These are phyloP conservation scores for Apocheima hispidaria DNA, from an alignment of 2,888 invertebrate species.

Conservation along the genomic window DNA sequence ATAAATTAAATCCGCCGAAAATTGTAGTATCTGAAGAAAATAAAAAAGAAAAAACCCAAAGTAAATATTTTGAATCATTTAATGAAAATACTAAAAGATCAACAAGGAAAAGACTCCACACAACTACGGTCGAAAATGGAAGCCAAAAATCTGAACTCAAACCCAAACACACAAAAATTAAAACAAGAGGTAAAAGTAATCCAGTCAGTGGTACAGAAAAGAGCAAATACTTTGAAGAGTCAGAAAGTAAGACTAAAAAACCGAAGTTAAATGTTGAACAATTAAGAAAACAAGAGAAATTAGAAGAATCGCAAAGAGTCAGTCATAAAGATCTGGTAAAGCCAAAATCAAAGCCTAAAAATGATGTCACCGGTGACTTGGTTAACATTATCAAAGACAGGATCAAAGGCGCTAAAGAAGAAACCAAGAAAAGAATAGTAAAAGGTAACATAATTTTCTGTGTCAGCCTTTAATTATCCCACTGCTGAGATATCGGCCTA, in stretches of 20 bases:
- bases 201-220: conserved; percentile 57
- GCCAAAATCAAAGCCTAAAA: conserved; percentile 56
- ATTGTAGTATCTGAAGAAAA: conserved; percentile 60
- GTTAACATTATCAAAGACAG: conserved; percentile 82
- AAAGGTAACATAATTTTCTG: too few species aligned
- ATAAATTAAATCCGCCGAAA: conserved; percentile 52
- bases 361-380: conserved; percentile 81
- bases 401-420: conserved; percentile 76
- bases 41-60: conserved; percentile 53
- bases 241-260: conserved; percentile 48
- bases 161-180: conserved; percentile 25
- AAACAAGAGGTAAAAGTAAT: conserved; percentile 67
- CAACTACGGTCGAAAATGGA: conserved; percentile 36
- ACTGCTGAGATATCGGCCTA: too few species aligned
- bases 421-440: conserved; percentile 63
- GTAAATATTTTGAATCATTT: conserved; percentile 60
- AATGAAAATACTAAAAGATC: conserved; percentile 43
- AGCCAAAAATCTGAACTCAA: conserved; percentile 22
- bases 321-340: conserved; percentile 73
- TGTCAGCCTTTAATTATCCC: too few species aligned
- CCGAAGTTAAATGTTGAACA: conserved; percentile 47
- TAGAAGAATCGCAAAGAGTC: conserved; percentile 66
- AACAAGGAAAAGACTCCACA: conserved; percentile 52
- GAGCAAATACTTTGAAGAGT: conserved; percentile 70
- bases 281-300: conserved; percentile 48